Evolutionary conservation across 35 echinoderm and acorn worm genomes (phyloP).

Genomic region (Apostichopus californicus): DNA sequence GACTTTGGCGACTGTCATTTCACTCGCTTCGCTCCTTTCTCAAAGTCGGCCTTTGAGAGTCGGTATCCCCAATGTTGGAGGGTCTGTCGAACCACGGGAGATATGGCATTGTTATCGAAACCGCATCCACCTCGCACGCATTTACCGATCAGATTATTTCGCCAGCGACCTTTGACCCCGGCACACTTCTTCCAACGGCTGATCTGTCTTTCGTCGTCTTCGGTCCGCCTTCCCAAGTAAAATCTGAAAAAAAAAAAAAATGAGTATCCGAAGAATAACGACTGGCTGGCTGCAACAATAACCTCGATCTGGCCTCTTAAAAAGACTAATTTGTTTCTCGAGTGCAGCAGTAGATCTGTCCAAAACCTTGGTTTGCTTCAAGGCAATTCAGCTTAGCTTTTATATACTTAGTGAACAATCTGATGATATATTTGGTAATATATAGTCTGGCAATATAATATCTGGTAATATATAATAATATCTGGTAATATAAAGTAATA

Average conservation of each 20-base stretch:
- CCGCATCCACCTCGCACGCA: constrained; percentile 70
- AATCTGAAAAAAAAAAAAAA: constrained; percentile 53
- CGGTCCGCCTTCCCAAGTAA: constrained; percentile 80
- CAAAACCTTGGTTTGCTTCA: too few species aligned
- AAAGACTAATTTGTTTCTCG: too few species aligned
- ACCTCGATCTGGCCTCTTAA: too few species aligned
- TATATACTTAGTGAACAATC: too few species aligned
- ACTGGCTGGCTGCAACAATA: too few species aligned
- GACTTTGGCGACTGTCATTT: not conserved
- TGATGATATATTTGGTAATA: too few species aligned
- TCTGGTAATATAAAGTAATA: too few species aligned
- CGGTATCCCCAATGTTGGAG: constrained; percentile 90
- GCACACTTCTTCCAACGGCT: constrained; percentile 76
- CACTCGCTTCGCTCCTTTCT: constrained; percentile 78
- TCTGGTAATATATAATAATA: too few species aligned
- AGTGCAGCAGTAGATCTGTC: too few species aligned
- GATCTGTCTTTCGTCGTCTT: constrained; percentile 85
- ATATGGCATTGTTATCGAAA: constrained; percentile 79
- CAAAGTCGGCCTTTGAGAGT: constrained; percentile 73
- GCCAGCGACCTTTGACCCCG: constrained; percentile 83
- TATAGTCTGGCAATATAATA: too few species aligned
- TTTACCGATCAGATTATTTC: constrained; percentile 89
- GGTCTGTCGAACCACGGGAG: constrained; percentile 85
- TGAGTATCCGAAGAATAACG: too few species aligned
- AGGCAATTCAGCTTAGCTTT: too few species aligned